phyloP scores from a whole-genome alignment of 2,113 vertebrate species.

The Leptobrachium leishanense region DNA sequence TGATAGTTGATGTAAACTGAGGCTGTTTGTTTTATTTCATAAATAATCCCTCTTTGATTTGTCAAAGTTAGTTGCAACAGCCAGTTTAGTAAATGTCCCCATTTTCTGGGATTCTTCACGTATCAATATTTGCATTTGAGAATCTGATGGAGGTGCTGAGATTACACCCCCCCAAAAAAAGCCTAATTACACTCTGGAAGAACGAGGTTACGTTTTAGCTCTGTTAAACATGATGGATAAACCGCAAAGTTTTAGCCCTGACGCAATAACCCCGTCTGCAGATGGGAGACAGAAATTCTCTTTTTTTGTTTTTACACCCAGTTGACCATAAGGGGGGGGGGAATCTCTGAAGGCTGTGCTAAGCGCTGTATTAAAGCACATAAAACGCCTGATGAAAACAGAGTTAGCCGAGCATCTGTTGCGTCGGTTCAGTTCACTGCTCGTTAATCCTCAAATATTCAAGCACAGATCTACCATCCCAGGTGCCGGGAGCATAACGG shows the following conservation, averaged over 20 bases:
- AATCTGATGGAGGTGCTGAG: no score
- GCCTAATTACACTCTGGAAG: no score
- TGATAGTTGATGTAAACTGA: no score
- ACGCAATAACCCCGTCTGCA: neutral
- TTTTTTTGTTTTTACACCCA: neutral
- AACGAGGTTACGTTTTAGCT: no score
- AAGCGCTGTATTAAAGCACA: neutral
- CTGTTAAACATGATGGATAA: neutral
- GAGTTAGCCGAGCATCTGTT: neutral
- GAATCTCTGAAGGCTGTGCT: neutral
- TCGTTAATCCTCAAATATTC: neutral
- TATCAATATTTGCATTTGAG: no score
- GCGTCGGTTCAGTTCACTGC: neutral
- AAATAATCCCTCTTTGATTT: no score
- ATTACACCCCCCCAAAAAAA: no score
- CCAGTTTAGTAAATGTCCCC: no score
- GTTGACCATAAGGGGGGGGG: neutral
- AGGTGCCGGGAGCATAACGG: neutral
- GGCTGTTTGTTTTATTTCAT: no score
- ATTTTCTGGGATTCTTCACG: no score
- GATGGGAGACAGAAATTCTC: neutral
- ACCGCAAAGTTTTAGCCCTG: neutral
- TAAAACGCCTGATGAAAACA: neutral
- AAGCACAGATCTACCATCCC: neutral
- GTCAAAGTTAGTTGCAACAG: no score